These are phyloP conservation scores for Eupithecia pulchellata DNA, from an alignment of 2,888 invertebrate genomes.

Conservation along the genomic window DNA sequence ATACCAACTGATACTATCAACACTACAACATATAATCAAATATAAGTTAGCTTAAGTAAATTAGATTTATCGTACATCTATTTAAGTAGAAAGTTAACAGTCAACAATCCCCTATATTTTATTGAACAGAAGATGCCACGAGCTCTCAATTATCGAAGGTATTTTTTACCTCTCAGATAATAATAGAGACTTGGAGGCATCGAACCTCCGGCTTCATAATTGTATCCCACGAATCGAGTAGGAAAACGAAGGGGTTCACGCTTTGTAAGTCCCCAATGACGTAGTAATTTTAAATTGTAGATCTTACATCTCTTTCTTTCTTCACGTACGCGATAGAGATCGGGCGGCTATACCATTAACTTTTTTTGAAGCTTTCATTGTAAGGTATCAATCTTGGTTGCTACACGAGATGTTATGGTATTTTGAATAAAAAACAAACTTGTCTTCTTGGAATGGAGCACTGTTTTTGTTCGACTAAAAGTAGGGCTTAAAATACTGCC, in stretches of 20 bases:
- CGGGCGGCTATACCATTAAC: conserved; percentile 64
- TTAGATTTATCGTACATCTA: conserved; percentile 18
- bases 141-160: conserved; percentile 59
- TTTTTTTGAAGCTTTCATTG: conserved; percentile 61
- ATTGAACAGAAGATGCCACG: conserved; percentile 38
- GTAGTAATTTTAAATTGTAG: conserved; percentile 61
- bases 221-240: conserved; percentile 76
- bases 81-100: conserved; percentile 17
- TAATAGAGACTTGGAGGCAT: conserved; percentile 52
- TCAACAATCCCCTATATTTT: conserved; percentile 14
- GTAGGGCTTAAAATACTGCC: neutral
- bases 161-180: conserved; percentile 61
- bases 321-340: conserved; percentile 53
- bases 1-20: conserved; percentile 12
- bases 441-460: conserved; percentile 3
- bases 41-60: conserved; percentile 12
- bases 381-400: conserved; percentile 31
- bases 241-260: conserved; percentile 75
- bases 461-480: neutral
- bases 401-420: conserved; percentile 31
- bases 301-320: conserved; percentile 58
- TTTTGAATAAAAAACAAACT: neutral
- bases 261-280: conserved; percentile 72
- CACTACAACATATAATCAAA: conserved; percentile 14
- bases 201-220: conserved; percentile 63